Percentiles rank a stretch among this genome's conserved stretches.
phyloP scores from a whole-genome alignment of 2,888 invertebrate species.

The Deilephila elpenor region DNA sequence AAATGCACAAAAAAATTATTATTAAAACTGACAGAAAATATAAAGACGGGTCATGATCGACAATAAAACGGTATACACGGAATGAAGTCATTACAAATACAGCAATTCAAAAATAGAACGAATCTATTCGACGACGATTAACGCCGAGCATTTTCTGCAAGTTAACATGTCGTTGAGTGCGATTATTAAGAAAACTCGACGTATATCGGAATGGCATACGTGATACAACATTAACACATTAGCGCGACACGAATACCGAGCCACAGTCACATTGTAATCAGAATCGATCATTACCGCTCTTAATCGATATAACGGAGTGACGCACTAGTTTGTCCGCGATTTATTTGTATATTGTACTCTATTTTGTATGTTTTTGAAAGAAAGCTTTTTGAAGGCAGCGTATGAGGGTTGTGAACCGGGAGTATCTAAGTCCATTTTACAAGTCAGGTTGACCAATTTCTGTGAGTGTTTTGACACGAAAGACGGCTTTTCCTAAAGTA shows the following conservation, averaged over 20 bases:
- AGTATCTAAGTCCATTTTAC: too few species aligned
- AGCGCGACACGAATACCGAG: conserved; percentile 46
- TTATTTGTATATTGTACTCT: conserved; percentile 2
- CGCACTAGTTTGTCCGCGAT: neutral
- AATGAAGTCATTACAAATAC: neutral
- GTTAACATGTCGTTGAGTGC: conserved; percentile 15
- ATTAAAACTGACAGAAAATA: neutral
- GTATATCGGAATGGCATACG: conserved; percentile 1
- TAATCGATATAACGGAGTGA: conserved; percentile 53
- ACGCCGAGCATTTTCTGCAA: conserved; percentile 1
- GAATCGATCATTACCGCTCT: conserved; percentile 51
- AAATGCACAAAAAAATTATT: neutral
- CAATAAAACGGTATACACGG: neutral
- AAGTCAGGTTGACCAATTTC: too few species aligned
- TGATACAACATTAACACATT: conserved; percentile 14
- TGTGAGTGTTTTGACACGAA: too few species aligned
- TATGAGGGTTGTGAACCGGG: too few species aligned
- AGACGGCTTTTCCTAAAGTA: too few species aligned
- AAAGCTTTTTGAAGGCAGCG: too few species aligned
- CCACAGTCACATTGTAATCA: conserved; percentile 41
- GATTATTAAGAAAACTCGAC: conserved; percentile 14
- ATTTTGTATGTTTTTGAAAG: neutral
- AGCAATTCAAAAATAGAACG: neutral
- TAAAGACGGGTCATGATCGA: neutral
- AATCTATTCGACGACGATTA: neutral